These are phyloP conservation scores for Linyphia triangularis DNA, from an alignment of 2,888 invertebrate genomes.

Conservation along the genomic window DNA sequence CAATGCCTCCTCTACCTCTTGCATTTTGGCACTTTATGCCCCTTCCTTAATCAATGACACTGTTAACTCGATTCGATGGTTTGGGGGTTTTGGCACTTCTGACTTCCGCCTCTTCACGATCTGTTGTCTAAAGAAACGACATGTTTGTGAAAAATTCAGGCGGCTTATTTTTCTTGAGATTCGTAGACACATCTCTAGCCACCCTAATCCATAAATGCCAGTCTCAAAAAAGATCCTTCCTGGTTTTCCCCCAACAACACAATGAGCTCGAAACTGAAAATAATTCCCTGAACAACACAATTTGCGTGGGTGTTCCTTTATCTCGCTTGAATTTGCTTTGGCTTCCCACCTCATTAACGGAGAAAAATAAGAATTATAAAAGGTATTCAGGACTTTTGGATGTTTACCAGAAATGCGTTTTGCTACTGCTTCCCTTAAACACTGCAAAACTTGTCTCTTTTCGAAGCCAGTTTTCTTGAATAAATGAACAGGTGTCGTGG, in stretches of 20 bases:
- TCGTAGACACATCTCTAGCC: too few relatives aligned
- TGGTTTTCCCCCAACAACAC: neutral
- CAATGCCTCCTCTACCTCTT: too few relatives aligned
- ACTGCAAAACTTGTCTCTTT: neutral
- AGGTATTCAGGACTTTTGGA: constrained; percentile 67
- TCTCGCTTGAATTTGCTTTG: constrained; percentile 54
- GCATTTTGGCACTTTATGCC: too few relatives aligned
- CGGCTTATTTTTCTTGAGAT: too few relatives aligned
- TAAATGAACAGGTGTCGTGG: neutral
- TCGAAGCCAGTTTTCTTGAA: neutral
- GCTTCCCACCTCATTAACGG: constrained; percentile 64
- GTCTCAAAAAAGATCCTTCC: neutral
- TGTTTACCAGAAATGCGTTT: constrained; percentile 16
- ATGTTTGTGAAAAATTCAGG: too few relatives aligned
- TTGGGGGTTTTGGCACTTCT: too few relatives aligned
- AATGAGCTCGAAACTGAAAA: constrained; percentile 13
- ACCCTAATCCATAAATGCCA: neutral
- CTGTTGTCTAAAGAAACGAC: too few relatives aligned
- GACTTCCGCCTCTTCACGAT: too few relatives aligned
- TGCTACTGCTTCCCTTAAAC: neutral
- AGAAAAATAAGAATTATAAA: constrained; percentile 48
- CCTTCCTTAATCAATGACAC: too few relatives aligned
- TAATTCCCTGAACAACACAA: neutral
- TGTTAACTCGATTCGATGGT: too few relatives aligned
- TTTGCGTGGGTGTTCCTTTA: constrained; percentile 51